A percentile compares a stretch with the other conserved stretches of the same genome.
Conservation (phyloP, 2,797 vertebrate species). For the Hafferia zeledoni region DNA sequence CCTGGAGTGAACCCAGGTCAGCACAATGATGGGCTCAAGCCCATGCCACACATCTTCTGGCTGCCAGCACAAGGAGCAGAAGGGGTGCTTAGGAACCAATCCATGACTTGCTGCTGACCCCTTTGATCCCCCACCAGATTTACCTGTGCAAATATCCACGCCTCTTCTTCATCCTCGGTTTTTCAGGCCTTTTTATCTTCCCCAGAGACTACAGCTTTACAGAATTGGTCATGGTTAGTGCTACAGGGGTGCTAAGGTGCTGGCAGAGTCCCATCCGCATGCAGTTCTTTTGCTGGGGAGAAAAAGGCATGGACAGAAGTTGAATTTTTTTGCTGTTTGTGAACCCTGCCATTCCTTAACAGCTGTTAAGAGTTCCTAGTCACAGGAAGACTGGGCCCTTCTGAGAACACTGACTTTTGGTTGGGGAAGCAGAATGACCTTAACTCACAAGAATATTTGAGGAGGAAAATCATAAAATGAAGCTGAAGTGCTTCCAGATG, state of each 20-base stretch:
- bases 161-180: not conserved
- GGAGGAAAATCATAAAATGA: not conserved
- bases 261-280: not conserved
- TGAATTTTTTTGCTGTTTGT: not conserved
- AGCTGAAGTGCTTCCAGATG: not conserved
- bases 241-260: not conserved
- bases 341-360: not conserved
- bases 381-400: not conserved
- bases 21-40: not conserved
- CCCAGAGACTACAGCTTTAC: not conserved
- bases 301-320: not conserved
- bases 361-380: not conserved
- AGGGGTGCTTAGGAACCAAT: not conserved
- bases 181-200: not conserved
- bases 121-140: not conserved
- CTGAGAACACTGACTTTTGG: not conserved
- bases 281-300: not conserved
- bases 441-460: constrained; percentile 2
- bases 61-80: not conserved
- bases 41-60: not conserved
- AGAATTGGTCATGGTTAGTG: not conserved
- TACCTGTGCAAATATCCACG: not conserved
- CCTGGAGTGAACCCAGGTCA: constrained; percentile 64
- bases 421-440: not conserved
- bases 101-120: not conserved